Evolutionary conservation across 2,113 vertebrate genomes (phyloP).

Genomic region (Bombycilla garrulus): DNA sequence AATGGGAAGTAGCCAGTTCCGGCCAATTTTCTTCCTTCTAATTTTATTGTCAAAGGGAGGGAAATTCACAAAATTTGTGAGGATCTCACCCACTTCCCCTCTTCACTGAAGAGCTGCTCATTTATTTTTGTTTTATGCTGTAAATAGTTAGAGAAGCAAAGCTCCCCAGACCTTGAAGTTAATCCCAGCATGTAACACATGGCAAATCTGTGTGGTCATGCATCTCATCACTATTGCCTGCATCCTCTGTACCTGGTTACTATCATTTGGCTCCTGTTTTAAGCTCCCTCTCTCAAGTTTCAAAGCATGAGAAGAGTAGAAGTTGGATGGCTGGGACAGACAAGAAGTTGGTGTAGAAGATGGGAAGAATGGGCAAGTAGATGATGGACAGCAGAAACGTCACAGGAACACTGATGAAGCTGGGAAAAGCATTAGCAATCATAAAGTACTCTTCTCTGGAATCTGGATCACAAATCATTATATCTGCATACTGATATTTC

Average conservation of each 20-base stretch:
- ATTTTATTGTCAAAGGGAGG: background rate
- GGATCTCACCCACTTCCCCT: background rate
- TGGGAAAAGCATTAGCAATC: background rate
- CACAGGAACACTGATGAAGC: background rate
- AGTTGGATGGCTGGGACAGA: background rate
- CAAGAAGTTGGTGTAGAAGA: background rate
- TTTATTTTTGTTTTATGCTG: background rate
- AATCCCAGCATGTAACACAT: background rate
- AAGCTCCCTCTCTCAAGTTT: background rate
- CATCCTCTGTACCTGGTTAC: background rate
- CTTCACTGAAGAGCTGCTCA: background rate
- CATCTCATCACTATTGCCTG: background rate
- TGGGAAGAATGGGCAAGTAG: background rate
- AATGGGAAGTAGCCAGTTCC: background rate
- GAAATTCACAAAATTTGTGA: background rate
- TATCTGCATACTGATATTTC: background rate
- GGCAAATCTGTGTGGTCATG: background rate
- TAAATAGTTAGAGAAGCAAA: constrained; percentile 3
- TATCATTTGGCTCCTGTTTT: background rate
- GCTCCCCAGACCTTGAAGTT: background rate
- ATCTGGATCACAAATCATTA: background rate
- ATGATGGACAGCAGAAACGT: background rate
- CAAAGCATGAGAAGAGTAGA: background rate
- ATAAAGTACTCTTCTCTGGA: background rate
- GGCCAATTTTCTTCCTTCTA: background rate